phyloP scores from a whole-genome alignment of 2,888 invertebrate genomes.

The Cataglyphis rosenhaueri region DNA sequence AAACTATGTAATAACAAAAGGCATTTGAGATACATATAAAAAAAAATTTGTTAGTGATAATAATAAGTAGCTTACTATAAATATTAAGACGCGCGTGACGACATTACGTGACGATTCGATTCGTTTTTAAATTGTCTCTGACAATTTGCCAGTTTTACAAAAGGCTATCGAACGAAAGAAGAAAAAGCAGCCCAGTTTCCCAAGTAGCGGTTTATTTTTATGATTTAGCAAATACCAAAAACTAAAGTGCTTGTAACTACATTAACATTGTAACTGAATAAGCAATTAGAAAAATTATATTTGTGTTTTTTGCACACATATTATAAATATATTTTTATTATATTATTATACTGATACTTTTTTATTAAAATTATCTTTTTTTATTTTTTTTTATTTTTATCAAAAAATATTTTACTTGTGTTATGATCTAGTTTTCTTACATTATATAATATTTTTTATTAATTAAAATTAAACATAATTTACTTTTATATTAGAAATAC shows the following conservation, averaged over 20 bases:
- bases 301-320: not conserved
- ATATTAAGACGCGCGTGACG: not conserved
- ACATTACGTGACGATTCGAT: constrained; percentile 23
- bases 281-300: not conserved
- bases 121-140: constrained; percentile 68
- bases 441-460: not conserved
- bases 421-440: not conserved
- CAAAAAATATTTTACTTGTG: not conserved
- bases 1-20: constrained; percentile 4
- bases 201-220: constrained; percentile 65
- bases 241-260: not conserved
- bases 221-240: constrained; percentile 7
- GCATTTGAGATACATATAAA: not conserved
- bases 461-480: not conserved
- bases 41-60: not conserved
- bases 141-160: constrained; percentile 73
- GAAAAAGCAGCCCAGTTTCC: constrained; percentile 60
- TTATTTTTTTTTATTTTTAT: not conserved
- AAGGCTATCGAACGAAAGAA: constrained; percentile 50
- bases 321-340: not conserved
- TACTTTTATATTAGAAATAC: constrained; percentile 6
- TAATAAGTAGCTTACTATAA: not conserved
- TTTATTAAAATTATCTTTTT: not conserved
- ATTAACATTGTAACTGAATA: not conserved
- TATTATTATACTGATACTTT: not conserved